These are phyloP conservation scores for Microctenopoma stevenorrisi DNA, from an alignment of 2,797 vertebrate species.

Conservation along the genomic window DNA sequence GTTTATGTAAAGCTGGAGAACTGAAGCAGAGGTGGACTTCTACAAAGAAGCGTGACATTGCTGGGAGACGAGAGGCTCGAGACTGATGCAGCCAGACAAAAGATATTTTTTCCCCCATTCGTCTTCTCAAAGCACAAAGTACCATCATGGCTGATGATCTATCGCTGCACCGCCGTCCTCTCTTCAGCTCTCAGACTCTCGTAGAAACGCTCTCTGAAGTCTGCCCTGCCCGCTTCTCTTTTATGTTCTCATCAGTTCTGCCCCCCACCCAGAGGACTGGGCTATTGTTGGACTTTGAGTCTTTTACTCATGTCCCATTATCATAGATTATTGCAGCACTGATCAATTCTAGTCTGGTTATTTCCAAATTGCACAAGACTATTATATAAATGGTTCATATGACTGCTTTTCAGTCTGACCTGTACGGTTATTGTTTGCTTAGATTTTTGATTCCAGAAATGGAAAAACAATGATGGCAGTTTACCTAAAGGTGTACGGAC, in stretches of 20 bases:
- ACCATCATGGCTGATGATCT: slow-evolving; percentile 13
- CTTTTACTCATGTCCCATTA: too few species aligned
- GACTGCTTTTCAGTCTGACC: too few species aligned
- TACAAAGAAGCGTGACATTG: slow-evolving; percentile 6
- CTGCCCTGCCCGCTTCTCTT: neutral
- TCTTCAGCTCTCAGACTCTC: neutral
- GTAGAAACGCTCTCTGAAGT: slow-evolving; percentile 5
- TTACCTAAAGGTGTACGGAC: too few species aligned
- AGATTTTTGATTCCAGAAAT: too few species aligned
- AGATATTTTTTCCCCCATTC: neutral
- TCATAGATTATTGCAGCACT: neutral
- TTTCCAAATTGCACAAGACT: too few species aligned
- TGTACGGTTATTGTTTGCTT: too few species aligned
- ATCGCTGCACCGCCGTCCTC: neutral
- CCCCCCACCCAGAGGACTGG: neutral
- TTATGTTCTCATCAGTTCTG: neutral
- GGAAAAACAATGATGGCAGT: too few species aligned
- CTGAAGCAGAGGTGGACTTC: neutral
- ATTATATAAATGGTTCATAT: too few species aligned
- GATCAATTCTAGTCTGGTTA: neutral
- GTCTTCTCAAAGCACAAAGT: slow-evolving; percentile 8
- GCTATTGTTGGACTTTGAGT: neutral
- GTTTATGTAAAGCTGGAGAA: slow-evolving; percentile 12
- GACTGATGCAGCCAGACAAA: slow-evolving; percentile 3
- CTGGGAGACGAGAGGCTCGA: neutral